Evolutionary conservation across 2,888 invertebrate genomes (phyloP).

Genomic region (Pammene fasciana): DNA sequence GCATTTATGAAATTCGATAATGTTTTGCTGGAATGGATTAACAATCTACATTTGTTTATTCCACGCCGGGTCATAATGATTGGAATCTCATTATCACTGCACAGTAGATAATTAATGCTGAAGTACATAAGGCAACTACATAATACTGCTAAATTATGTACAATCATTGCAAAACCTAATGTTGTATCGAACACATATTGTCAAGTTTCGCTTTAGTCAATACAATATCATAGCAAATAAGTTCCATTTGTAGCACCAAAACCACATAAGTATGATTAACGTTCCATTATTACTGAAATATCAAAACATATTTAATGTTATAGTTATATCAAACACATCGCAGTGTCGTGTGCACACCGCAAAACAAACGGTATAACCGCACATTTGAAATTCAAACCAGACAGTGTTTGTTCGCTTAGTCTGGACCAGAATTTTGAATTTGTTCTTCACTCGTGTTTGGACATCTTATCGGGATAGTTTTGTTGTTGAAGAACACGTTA

Average conservation of each 20-base stretch:
- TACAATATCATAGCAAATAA: neutral
- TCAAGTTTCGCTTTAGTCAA: neutral
- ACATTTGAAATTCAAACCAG: constrained; percentile 53
- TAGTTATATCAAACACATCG: constrained; percentile 41
- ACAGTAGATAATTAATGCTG: too few relatives aligned
- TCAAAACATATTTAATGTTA: constrained; percentile 36
- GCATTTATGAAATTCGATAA: too few relatives aligned
- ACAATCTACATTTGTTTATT: too few relatives aligned
- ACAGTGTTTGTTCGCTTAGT: constrained; percentile 39
- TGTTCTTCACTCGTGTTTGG: constrained; percentile 16
- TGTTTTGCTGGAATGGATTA: too few relatives aligned
- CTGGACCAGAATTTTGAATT: constrained; percentile 26
- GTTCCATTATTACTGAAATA: constrained; percentile 1
- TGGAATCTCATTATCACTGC: too few relatives aligned
- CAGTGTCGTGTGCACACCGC: constrained; percentile 44
- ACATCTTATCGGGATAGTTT: neutral
- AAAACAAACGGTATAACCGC: constrained; percentile 49
- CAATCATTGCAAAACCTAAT: too few relatives aligned
- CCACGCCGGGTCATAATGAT: too few relatives aligned
- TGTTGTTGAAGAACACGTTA: neutral
- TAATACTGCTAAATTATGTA: too few relatives aligned
- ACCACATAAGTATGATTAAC: too few relatives aligned
- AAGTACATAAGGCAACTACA: too few relatives aligned
- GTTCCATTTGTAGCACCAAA: too few relatives aligned
- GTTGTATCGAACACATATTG: too few relatives aligned